These are phyloP conservation scores for Lydus trimaculatus DNA, from an alignment of 2,888 invertebrate genomes.

Conservation along the genomic window DNA sequence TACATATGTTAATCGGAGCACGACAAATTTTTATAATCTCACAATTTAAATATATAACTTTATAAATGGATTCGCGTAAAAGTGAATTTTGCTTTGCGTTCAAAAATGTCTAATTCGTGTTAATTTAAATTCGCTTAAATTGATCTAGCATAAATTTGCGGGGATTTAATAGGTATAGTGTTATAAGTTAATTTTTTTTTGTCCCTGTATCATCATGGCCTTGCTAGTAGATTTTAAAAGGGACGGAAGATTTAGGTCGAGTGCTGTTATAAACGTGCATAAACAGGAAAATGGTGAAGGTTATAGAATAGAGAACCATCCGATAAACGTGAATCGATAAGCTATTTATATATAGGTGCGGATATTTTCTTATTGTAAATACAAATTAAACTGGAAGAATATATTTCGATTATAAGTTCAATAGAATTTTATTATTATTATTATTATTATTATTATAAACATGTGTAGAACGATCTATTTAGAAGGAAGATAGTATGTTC, in stretches of 20 bases:
- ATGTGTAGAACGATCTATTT: neutral
- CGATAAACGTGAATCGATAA: constrained; percentile 23
- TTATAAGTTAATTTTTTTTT: no score
- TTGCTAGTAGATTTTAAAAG: neutral
- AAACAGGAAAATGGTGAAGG: constrained; percentile 10
- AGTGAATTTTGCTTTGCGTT: no score
- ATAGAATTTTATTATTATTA: neutral
- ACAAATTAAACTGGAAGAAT: constrained; percentile 4
- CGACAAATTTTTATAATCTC: no score
- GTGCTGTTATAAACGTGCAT: constrained; percentile 11
- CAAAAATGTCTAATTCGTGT: no score
- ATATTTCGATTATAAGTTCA: constrained; percentile 12
- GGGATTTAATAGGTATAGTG: no score
- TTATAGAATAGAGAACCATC: neutral
- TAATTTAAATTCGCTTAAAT: no score
- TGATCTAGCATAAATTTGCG: no score
- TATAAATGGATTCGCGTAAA: no score
- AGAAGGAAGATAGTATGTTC: constrained; percentile 4
- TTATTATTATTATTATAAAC: no score
- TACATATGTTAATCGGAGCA: no score
- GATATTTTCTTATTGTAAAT: constrained; percentile 17
- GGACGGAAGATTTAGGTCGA: neutral
- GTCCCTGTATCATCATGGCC: neutral
- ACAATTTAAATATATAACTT: no score
- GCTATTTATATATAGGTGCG: constrained; percentile 22